Evolutionary conservation across 2,888 invertebrate genomes (phyloP), one percentile per base, ranked within the genome.

Genomic region (Himalopsyche anomala): DNA sequence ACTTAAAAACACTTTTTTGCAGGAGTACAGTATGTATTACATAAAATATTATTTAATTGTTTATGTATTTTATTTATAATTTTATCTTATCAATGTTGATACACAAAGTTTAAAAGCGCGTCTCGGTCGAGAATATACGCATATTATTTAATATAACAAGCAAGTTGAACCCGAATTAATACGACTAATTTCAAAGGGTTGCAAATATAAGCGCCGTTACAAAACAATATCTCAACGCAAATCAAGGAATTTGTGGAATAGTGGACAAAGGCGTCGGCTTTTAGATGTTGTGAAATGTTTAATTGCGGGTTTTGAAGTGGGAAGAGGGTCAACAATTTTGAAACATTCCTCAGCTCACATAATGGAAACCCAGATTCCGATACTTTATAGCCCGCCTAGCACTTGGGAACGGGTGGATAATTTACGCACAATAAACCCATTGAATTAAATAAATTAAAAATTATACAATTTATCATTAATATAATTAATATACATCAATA

Each of bases 141-240:
- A 19, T 28, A 62, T 62, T 62, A 62, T 62, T 62, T 28, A 62
- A 62, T 62, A 15, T 19, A 62, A 28, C 19, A 62, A 28, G 62
- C n/a, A 19, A 28, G n/a, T 28, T 62, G 62, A 62, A 62, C 62
- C 62, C 19, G 62, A 62, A 62, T 62, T 62, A 62, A 62, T 62
- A 62, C 62, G n/a, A 28, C 62, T 62, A 62, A 62, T 62, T 62
- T 28, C 51, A 51, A 28, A 28, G 62, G 62, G 62, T 62, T 28
- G 28, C 62, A 28, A 19, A 62, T 62, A 62, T 62, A 19, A 5
- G 62, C 62, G 28, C 62, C n/a, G 62, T 19, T 62, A 19, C 62
- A 62, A 62, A 62, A 62, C 62, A 62, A 62, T 62, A 62, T 62
- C 62, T 62, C 62, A 62, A 62, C 62, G 62, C 62, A 62, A 62